phyloP scores from a whole-genome alignment of 2,113 vertebrate species.

The Mesocricetus auratus region DNA sequence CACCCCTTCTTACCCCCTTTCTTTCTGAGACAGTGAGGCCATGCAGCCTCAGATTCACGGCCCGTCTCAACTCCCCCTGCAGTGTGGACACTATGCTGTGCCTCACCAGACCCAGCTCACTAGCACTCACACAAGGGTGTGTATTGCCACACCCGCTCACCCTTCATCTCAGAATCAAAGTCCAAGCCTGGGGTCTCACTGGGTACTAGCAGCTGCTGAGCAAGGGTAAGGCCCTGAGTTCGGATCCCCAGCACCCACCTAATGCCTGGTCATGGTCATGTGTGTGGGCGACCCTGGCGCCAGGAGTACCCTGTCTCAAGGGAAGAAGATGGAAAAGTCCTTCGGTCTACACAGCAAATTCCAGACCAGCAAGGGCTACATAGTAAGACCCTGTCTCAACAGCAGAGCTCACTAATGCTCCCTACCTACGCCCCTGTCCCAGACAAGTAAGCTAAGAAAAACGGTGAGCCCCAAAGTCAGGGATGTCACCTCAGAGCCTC shows the following conservation, averaged over 20 bases:
- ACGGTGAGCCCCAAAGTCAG: neutral
- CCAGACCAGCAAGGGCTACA: neutral
- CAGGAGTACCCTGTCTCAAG: too few species aligned
- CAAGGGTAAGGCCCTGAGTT: neutral
- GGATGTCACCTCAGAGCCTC: neutral
- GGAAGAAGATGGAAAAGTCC: neutral
- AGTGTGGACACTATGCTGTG: too few species aligned
- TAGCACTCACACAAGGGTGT: neutral
- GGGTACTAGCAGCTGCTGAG: neutral
- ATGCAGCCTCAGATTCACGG: neutral
- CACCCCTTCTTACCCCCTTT: too few species aligned
- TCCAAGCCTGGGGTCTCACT: neutral
- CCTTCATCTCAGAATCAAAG: neutral
- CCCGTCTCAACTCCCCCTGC: neutral
- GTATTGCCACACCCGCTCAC: neutral
- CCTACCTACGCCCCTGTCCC: neutral
- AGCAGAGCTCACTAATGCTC: neutral
- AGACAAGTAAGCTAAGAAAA: neutral
- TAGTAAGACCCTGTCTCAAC: neutral
- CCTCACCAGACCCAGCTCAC: neutral
- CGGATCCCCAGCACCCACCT: neutral
- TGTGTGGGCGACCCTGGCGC: neutral
- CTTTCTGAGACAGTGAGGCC: neutral
- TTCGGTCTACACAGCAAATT: neutral
- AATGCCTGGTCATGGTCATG: too few species aligned